Base-by-base conservation (phyloP, 2,888 invertebrate species). In the Epinotia nisella region DNA sequence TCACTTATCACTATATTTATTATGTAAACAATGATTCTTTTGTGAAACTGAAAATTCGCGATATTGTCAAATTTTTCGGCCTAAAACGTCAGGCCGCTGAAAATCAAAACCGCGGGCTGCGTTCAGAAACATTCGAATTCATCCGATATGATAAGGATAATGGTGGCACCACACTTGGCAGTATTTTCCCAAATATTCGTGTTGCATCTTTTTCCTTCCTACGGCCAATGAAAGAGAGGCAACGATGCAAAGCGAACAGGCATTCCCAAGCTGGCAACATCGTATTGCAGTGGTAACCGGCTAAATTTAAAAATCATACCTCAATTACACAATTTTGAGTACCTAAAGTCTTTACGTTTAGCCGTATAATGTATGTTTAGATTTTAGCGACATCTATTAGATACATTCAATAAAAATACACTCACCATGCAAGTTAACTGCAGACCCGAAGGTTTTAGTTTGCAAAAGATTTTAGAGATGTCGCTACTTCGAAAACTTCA, bases 261-360 rank as follows among this genome's bases (percentile, higher is more conserved):
- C n/a, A n/a, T n/a, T n/a, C n/a, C n/a, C n/a, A n/a, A n/a, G n/a
- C 72, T 68, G 72, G 72, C 68, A 72, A 72, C 72, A 72, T 67
- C 62, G 19, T n/a, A 3, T 19, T 68, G 62, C 61, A 62, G 29
- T 62, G 15, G 15, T 56, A 68, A 7, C 49, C 58, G 24, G 21
- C 21, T 15, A 56, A 67, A 61, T 45, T 61, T 7, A 55, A 55
- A 17, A 61, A 3, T n/a, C 4, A 17, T 15, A 5, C 45, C 11
- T 51, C 39, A 10, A n/a, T 11, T n/a, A 3, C 1, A 19, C 17
- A 19, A 21, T 21, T 51, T 13, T 3, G 21, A 11, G 7, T 53
- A 5, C 3, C 17, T 53, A 5, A 11, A 11, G 15, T 17, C 41
- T 3, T 58, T 58, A 4, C 24, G 24, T 67, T 67, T 65, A 21